Evolutionary conservation across 2,113 vertebrate species (phyloP), one percentile per base, ranked within the genome.

Genomic region (Paratilapia polleni): DNA sequence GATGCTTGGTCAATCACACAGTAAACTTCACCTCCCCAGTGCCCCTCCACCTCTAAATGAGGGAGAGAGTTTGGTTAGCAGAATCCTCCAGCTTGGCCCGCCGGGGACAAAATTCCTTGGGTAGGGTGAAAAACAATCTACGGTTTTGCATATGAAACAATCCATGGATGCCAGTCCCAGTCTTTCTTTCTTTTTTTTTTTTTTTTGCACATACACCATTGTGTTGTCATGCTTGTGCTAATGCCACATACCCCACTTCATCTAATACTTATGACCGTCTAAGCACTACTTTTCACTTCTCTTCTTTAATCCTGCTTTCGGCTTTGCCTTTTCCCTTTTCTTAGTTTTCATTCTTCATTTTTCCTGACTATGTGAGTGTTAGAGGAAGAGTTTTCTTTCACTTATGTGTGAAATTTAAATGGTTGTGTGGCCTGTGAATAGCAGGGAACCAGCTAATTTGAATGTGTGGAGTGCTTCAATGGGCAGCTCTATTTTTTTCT

Each of bases 31-130:
- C 96, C 98, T 99, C 93, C 98, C 98, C 95, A 97, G 96, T 93
- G 97, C 98, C 92, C 98, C 98, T 94, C 98, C 98, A 95, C 98
- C 98, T 96, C 97, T 99, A 96, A 99, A 99, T 96, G 98, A 99
- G 97, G 98, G 98, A 90, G 98, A 99, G 97, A 99, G 98, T 96
- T 96, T 99, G 97, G 98, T 99, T 98, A 99, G 98, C 97, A 97
- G 98, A 97, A 99, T 99, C 96, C 98, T 99, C 94, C 98, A 99
- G 97, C 98, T 99, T 91, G 98, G 98, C 95, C 98, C 98, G 91
- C 98, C 98, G 94, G 98, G 98, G 95, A 99, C 98, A 95, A 99
- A 97, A 97, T 99, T 99, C 95, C 98, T 99, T 93, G 98, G 98
- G 98, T 99, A 99, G 97, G 98, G 97, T 96, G 95, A 31, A 85